phyloP scores from a whole-genome alignment of 2,888 invertebrate genomes.

The Argyresthia albistria region DNA sequence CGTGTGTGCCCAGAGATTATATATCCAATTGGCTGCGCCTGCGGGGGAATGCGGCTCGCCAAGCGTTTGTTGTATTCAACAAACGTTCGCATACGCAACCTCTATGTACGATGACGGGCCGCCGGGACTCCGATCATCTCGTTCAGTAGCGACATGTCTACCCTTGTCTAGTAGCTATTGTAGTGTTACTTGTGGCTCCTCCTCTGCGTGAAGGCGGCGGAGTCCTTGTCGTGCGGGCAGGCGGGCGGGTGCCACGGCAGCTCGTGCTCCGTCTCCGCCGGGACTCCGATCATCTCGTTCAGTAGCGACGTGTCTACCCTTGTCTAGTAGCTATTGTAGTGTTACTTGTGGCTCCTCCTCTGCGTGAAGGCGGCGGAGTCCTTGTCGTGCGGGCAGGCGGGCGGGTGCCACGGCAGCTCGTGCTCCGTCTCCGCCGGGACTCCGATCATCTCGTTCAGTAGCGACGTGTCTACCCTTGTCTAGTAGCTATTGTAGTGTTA shows the following conservation, averaged over 20 bases:
- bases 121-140: slow-evolving; percentile 75
- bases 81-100: no score
- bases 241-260: slow-evolving; percentile 85
- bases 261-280: slow-evolving; percentile 74
- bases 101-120: no score
- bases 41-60: no score
- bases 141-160: slow-evolving; percentile 69
- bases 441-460: slow-evolving; percentile 76
- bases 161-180: no score
- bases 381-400: slow-evolving; percentile 76
- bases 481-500: no score
- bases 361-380: slow-evolving; percentile 30
- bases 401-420: slow-evolving; percentile 84
- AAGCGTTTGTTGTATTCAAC: no score
- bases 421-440: slow-evolving; percentile 75
- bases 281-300: slow-evolving; percentile 75
- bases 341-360: slow-evolving; percentile 44
- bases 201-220: slow-evolving; percentile 29
- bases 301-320: no score
- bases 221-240: slow-evolving; percentile 71
- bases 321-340: no score
- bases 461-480: no score
- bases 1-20: slow-evolving; percentile 79
- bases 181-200: slow-evolving; percentile 46
- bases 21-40: no score